These are phyloP conservation scores for Lydus trimaculatus DNA, from an alignment of 2,888 invertebrate genomes.

Conservation along the genomic window DNA sequence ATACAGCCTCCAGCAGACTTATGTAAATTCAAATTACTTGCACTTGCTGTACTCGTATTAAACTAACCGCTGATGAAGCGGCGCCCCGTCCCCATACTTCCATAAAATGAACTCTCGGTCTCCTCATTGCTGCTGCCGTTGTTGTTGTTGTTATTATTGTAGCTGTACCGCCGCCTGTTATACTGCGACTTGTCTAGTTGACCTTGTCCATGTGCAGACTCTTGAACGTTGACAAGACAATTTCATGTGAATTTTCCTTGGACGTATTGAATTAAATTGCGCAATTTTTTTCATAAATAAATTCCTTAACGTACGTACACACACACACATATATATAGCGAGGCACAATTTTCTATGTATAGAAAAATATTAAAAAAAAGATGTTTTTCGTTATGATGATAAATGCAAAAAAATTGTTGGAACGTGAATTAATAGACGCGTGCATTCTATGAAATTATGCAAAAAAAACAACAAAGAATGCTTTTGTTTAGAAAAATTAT, in stretches of 20 bases:
- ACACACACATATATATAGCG: background rate
- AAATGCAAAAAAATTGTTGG: background rate
- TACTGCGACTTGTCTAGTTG: conserved; percentile 45
- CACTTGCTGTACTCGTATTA: conserved; percentile 45
- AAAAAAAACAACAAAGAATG: background rate
- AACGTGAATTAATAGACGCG: background rate
- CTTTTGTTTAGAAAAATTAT: background rate
- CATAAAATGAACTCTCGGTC: conserved; percentile 22
- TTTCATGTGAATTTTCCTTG: conserved; percentile 10
- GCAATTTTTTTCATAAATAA: conserved; percentile 3
- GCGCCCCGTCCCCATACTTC: conserved; percentile 34
- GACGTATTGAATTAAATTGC: background rate
- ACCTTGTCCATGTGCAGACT: conserved; percentile 44
- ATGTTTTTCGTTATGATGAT: background rate
- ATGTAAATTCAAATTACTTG: conserved; percentile 48
- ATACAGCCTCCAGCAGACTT: conserved; percentile 44
- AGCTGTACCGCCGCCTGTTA: background rate
- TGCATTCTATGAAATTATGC: conserved; percentile 1
- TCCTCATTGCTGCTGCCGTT: conserved; percentile 13
- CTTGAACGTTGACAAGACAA: conserved; percentile 15
- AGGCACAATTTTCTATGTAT: background rate
- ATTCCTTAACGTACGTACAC: background rate
- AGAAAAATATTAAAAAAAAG: background rate
- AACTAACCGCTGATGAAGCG: conserved; percentile 16
- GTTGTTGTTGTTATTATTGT: background rate